Evolutionary conservation across 1,140 invertebrate genomes (phyloP), one percentile per base, ranked within the genome.

Genomic region (Lerema accius): DNA sequence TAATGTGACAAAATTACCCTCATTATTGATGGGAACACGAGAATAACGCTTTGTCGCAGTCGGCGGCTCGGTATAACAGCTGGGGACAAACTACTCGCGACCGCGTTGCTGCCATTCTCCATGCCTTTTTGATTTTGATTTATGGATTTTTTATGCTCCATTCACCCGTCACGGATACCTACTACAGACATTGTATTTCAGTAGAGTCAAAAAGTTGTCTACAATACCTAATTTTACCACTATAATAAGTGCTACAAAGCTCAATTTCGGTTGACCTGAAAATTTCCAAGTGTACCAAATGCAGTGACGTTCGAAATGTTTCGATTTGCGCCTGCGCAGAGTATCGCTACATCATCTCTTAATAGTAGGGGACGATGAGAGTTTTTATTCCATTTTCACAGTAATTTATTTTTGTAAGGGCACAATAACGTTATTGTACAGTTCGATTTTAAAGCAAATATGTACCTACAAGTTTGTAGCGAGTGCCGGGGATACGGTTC

Each of bases 111-210:
- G 65, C 82, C 84, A 92, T 89, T 92, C 86, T 81, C 84, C 89
- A 91, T 93, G 93, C 92, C 93, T 94, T 92, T 91, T 91, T 91
- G 90, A 91, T 89, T 91, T 91, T 91, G 90, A 91, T 91, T 91
- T 91, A 91, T 91, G 82, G 76, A 63, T 90, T 91, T 91, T 91
- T 91, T 91, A 91, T 91, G 74, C 80, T 76, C 81, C 84, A 87
- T 88, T 89, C 90, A 89, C 76, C 76, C 82, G 86, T 85, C 86
- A 89, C 75, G 82, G 73, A 72, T 80, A 75, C n/a, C n/a, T n/a
- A n/a, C 80, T 88, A 83, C 78, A 75, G 66, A 82, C 69, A 76
- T 82, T 78, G 65, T 76, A 77, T 77, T 78, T 71, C 70, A 65
- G 59, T 11, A 50, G 43, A 68, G 19, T 11, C 45, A 51, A 48